Base-by-base conservation (phyloP, 2,797 vertebrate genomes). In the Nasua narica region DNA sequence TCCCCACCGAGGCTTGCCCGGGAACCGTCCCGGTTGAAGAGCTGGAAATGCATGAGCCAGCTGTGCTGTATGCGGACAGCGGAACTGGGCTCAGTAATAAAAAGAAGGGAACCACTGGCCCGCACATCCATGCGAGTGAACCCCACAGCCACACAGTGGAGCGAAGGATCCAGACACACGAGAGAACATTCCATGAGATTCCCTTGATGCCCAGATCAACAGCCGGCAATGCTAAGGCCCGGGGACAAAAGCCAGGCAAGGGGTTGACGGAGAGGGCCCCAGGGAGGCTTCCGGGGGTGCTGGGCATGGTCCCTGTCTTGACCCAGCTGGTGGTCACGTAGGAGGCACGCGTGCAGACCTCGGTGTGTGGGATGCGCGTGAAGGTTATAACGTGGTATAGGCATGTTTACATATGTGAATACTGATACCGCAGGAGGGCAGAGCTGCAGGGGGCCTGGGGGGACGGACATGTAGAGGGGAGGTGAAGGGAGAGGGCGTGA, bases 181-280 rank as follows among this genome's bases (percentile, higher is more conserved):
- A 19, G 37, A 69, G 48, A 25, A 29, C 50, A 0, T n/a, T 85
- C 87, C 21, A 40, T 27, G 50, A 1, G 40, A 52, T 29, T 21
- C n/a, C 12, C 0, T 0, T 14, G 23, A 37, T 0, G 37, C 18
- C 37, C 25, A 14, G 50, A 10, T 25, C 16, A 9, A 4, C 2
- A 65, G 14, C 35, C 37, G 46, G 14, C 29, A 0, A 25, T 13
- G 7, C 25, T 0, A 4, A 5, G 0, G 1, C 1, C 0, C 4
- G 65, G 54, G 65, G 29, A 56, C 69, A 18, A 14, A 50, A 2
- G 43, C 23, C 29, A 62, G 65, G 2, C 13, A 13, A 4, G 32
- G 23, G 18, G 14, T 19, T 60, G 54, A 29, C 0, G 5, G 78
- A 43, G 37, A 46, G 70, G 70, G 13, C 23, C 23, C 69, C 3